Percentiles rank a stretch among this genome's conserved stretches.
Evolutionary conservation across 2,113 vertebrate genomes (phyloP).

Genomic region (Abramis brama): DNA sequence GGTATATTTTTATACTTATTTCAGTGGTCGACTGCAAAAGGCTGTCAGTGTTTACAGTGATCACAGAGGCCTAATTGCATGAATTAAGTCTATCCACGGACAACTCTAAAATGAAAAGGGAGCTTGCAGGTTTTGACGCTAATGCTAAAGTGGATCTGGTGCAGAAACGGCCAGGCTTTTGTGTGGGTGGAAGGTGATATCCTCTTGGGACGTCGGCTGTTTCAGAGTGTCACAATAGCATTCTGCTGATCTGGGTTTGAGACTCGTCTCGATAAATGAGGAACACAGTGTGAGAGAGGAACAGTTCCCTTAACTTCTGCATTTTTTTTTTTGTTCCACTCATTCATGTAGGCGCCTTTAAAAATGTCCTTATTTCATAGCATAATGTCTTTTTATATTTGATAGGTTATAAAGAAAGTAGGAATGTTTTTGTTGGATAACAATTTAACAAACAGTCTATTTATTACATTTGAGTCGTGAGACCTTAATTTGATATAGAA

Average conservation of each 20-base stretch:
- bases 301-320: slow-evolving; percentile 19
- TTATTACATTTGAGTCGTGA: not conserved
- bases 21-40: not conserved
- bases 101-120: slow-evolving; percentile 26
- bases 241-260: slow-evolving; percentile 48
- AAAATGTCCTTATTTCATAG: not conserved
- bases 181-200: slow-evolving; percentile 56
- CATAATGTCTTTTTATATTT: not conserved
- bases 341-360: slow-evolving; percentile 19
- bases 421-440: not conserved
- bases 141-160: slow-evolving; percentile 42
- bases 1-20: not conserved
- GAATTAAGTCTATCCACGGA: slow-evolving; percentile 30
- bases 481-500: not conserved
- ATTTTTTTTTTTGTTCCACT: not conserved
- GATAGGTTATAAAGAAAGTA: not conserved
- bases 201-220: slow-evolving; percentile 48
- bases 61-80: slow-evolving; percentile 28
- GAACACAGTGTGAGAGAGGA: slow-evolving; percentile 34
- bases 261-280: slow-evolving; percentile 33
- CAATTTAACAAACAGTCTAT: not conserved
- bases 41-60: slow-evolving; percentile 1
- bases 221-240: slow-evolving; percentile 53
- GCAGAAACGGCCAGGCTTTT: slow-evolving; percentile 41
- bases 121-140: slow-evolving; percentile 26